Conservation (phyloP, 2,113 vertebrate genomes). For the Spilogale gracilis region DNA sequence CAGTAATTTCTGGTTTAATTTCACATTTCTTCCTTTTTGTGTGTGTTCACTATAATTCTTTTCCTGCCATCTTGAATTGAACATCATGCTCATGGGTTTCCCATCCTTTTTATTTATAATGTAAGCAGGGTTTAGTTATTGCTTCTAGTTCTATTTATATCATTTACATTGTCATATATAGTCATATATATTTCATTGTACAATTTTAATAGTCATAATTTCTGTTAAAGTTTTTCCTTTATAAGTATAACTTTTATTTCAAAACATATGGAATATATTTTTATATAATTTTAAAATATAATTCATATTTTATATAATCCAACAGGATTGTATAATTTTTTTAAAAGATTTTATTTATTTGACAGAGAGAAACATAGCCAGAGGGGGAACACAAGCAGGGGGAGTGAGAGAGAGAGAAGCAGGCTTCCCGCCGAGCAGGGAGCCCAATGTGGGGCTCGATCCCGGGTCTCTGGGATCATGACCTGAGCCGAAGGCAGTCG, state of each 20-base stretch:
- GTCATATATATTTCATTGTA: neutral
- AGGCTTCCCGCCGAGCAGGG: no score
- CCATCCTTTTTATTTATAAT: neutral
- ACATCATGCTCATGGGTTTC: neutral
- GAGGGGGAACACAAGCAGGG: no score
- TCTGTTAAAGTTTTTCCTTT: conserved; percentile 14
- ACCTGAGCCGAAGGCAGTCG: no score
- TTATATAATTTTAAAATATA: neutral
- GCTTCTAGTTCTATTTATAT: neutral
- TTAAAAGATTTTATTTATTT: no score
- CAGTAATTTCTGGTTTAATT: conserved; percentile 14
- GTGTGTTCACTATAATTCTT: neutral
- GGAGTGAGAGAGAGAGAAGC: no score
- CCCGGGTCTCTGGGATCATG: no score
- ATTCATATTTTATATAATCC: neutral
- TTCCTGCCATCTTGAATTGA: conserved; percentile 45
- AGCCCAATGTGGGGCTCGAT: no score
- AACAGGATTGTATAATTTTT: neutral
- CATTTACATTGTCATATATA: neutral
- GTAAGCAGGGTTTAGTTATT: neutral
- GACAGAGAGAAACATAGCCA: no score
- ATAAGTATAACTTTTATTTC: conserved; percentile 43
- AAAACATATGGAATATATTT: neutral
- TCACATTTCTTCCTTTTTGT: conserved; percentile 16
- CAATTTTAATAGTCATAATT: neutral